phyloP scores from a whole-genome alignment of 2,797 vertebrate species.

The Paguma larvata region DNA sequence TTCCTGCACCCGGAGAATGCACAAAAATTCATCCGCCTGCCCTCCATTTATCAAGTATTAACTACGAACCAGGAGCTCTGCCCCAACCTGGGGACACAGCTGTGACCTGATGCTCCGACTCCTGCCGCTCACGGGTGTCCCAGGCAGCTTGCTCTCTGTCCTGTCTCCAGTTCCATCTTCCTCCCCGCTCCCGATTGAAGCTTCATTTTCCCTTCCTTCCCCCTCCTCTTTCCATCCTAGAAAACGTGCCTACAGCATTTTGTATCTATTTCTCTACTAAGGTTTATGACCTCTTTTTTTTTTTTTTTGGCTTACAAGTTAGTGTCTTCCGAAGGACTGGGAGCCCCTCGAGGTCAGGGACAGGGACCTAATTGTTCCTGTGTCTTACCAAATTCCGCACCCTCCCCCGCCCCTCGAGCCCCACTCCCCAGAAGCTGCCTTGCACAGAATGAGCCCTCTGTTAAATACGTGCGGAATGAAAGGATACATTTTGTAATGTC shows the following conservation, averaged over 20 bases:
- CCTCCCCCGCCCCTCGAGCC: not conserved
- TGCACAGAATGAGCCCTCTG: not conserved
- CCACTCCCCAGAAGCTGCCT: not conserved
- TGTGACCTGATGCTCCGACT: not conserved
- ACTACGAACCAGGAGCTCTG: not conserved
- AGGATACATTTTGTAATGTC: not conserved
- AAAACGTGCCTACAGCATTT: not conserved
- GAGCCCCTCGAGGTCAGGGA: not conserved
- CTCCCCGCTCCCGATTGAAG: not conserved
- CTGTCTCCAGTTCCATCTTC: not conserved
- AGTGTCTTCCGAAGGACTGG: not conserved
- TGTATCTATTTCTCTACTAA: not conserved
- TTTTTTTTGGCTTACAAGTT: not conserved
- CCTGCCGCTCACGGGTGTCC: not conserved
- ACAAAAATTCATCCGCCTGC: not conserved
- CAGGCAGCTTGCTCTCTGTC: too few relatives aligned
- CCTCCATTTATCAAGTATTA: too few relatives aligned
- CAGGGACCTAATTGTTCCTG: not conserved
- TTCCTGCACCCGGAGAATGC: accelerated
- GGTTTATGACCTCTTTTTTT: not conserved
- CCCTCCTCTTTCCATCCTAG: not conserved
- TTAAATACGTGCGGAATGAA: not conserved
- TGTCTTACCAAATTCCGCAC: not conserved
- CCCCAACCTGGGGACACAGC: accelerated
- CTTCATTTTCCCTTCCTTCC: too few relatives aligned